phyloP scores from a whole-genome alignment of 1,140 invertebrate genomes.

The Stenopsyche tienmushanensis region DNA sequence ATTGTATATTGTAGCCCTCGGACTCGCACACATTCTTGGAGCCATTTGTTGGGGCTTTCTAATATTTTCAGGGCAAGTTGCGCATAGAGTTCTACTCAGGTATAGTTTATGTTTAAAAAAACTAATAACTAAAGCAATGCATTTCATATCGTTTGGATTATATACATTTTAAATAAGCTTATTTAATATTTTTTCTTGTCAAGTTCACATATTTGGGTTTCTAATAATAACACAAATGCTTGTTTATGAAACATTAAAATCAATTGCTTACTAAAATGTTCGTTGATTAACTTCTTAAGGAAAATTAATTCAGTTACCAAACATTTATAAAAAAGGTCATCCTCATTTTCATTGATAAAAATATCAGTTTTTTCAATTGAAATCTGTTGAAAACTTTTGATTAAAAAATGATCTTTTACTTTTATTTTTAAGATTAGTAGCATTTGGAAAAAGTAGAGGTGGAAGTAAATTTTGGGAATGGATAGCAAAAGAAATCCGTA shows the following conservation, averaged over 20 bases:
- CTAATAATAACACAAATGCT: too few relatives aligned
- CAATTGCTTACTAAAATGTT: too few relatives aligned
- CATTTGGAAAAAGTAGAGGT: constrained; percentile 52
- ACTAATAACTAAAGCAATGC: too few relatives aligned
- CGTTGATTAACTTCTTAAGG: too few relatives aligned
- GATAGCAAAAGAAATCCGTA: constrained; percentile 52
- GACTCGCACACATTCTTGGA: constrained; percentile 53
- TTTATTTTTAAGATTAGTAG: constrained; percentile 39
- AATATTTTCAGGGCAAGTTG: constrained; percentile 59
- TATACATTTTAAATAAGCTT: too few relatives aligned
- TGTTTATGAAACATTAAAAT: too few relatives aligned
- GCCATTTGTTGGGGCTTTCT: constrained; percentile 53
- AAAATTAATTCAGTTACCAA: too few relatives aligned
- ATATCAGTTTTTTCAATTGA: too few relatives aligned
- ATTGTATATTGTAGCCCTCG: constrained; percentile 52
- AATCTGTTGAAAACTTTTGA: constrained; percentile 10
- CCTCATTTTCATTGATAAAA: too few relatives aligned
- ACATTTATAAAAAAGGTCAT: constrained; percentile 20
- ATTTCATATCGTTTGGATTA: too few relatives aligned
- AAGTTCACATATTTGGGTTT: neutral
- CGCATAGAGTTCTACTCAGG: constrained; percentile 59
- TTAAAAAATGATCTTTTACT: constrained; percentile 10
- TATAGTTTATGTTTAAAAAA: constrained; percentile 43
- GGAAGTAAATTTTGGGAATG: constrained; percentile 55
- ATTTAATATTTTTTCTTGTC: too few relatives aligned